phyloP scores from a whole-genome alignment of 2,797 vertebrate species.

The Crenuchus spilurus region DNA sequence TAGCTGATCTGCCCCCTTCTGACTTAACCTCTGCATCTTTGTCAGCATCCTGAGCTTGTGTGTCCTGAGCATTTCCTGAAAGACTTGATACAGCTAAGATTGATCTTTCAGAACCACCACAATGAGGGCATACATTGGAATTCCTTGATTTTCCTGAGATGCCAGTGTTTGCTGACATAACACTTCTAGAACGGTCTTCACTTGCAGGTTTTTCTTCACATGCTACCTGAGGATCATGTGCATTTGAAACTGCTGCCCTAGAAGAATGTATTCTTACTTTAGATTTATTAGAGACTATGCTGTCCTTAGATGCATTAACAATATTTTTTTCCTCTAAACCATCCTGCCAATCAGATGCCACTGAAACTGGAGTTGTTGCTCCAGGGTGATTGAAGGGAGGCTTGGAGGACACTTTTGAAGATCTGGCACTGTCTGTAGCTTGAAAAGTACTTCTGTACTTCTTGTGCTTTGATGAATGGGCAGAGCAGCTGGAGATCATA shows the following conservation, averaged over 20 bases:
- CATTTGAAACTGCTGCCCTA: conserved; percentile 49
- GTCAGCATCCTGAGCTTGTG: conserved; percentile 17
- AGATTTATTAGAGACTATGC: conserved; percentile 53
- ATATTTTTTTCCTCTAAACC: conserved; percentile 35
- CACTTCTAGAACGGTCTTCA: conserved; percentile 52
- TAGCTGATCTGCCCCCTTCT: conserved; percentile 15
- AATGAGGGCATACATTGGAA: conserved; percentile 65
- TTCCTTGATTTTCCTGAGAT: conserved; percentile 54
- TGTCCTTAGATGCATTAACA: conserved; percentile 51
- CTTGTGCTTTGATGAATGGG: conserved; percentile 39
- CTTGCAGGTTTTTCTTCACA: conserved; percentile 60
- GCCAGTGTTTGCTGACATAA: conserved; percentile 58
- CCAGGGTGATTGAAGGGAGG: conserved; percentile 55
- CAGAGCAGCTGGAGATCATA: conserved; percentile 38
- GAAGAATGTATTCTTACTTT: conserved; percentile 30
- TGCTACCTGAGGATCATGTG: neutral
- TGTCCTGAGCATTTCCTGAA: conserved; percentile 10
- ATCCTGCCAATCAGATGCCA: conserved; percentile 30
- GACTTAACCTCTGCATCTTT: conserved; percentile 18
- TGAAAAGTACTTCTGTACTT: conserved; percentile 32
- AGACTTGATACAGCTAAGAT: conserved; percentile 28
- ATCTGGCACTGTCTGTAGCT: conserved; percentile 49
- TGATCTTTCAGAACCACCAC: conserved; percentile 64
- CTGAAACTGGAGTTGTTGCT: conserved; percentile 40
- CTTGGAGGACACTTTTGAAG: conserved; percentile 51